Base-by-base conservation (phyloP, 2,888 invertebrate genomes). In the Apamea epomidion region DNA sequence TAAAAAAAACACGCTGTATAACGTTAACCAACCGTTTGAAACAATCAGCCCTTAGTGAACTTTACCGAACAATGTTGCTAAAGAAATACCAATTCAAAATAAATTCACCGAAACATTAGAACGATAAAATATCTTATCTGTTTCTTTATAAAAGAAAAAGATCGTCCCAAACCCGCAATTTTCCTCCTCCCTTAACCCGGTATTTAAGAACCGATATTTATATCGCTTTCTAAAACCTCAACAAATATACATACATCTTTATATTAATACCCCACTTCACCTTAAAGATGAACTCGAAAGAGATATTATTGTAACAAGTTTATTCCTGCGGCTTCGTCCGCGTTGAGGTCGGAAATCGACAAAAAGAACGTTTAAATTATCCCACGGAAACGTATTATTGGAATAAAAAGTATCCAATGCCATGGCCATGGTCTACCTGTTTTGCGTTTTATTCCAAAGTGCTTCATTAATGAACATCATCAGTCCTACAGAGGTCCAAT, bases 241-340 rank as follows among this genome's bases (percentile, higher is more conserved):
- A 82, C n/a, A 86, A 65, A 82, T 73, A 73, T 51, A 54, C 29
- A 54, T 25, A 54, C n/a, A 60, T 51, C 25, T 25, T 37, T 12
- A n/a, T n/a, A 60, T 54, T 67, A 51, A 74, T 48, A 67, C 64
- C 1, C 54, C 68, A 45, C 51, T 77, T 76, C 29, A 75, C 32
- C 4, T 12, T 16, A n/a, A 32, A 65, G 48, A 73, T 60, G 60
- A 42, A 76, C 78, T 80, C 62, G 65, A 80, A 76, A 77, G 71
- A 69, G 32, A 48, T 62, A 65, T 77, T 70, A 29, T 21, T 37
- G 0, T 37, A 60, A 48, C 60, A 16, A 62, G 45, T 21, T n/a
- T 3, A 16, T 37, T 6, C 45, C 21, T 3, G 0, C 10, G n/a
- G 21, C 0, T 37, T 37, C 2, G 16, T n/a, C 1, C 4, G 16